phyloP scores from a whole-genome alignment of 2,797 vertebrate species.

The Arremon brunneinucha region DNA sequence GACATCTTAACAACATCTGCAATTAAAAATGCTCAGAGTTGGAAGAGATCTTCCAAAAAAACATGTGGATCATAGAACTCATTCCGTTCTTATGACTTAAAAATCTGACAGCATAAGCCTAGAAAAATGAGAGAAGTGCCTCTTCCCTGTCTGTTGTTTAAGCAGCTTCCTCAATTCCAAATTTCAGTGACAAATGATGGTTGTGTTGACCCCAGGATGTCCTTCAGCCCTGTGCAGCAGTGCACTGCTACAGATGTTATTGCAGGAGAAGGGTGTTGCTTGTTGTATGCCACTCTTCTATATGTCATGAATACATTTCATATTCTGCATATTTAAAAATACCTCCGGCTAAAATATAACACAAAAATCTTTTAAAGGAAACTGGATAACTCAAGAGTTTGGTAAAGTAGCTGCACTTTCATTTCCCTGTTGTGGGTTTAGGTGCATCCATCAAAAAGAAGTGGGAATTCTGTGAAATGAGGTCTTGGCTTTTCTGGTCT shows the following conservation, averaged over 20 bases:
- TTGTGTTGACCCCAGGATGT: neutral
- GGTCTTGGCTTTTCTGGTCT: neutral
- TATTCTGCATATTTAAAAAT: neutral
- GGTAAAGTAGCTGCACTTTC: neutral
- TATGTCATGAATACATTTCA: neutral
- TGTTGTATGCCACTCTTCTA: neutral
- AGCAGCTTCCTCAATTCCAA: neutral
- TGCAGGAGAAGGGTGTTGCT: neutral
- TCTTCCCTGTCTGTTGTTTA: neutral
- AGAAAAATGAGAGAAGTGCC: conserved; percentile 8
- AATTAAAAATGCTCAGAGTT: conserved; percentile 50
- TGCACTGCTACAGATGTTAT: neutral
- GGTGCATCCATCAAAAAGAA: neutral
- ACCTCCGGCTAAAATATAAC: neutral
- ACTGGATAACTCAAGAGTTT: neutral
- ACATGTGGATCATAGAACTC: conserved; percentile 28
- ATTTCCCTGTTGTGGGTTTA: neutral
- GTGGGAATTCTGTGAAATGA: neutral
- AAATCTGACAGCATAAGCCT: conserved; percentile 13
- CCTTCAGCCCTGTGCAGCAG: neutral
- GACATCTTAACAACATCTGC: conserved; percentile 59
- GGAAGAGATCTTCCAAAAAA: conserved; percentile 12
- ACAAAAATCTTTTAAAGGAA: neutral
- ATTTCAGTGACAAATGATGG: neutral
- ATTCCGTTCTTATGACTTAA: conserved; percentile 40